Base-by-base conservation (phyloP, 2,113 vertebrate species). In the Platysteira castanea region DNA sequence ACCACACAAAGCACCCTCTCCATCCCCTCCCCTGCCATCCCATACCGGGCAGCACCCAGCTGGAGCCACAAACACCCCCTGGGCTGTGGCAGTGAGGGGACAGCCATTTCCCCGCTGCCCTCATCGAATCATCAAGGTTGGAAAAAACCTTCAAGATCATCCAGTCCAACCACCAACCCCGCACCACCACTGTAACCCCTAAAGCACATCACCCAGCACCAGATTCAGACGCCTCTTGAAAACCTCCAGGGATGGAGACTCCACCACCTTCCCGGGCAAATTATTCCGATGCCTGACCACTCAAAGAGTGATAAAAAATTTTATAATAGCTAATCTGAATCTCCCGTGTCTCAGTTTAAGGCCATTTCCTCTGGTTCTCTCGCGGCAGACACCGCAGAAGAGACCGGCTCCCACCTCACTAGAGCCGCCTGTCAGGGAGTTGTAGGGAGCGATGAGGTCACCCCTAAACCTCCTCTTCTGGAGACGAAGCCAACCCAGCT, bases 51-150 rank as follows among this genome's bases (percentile, higher is more conserved):
- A 61, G 53, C 8, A 27, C 14, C 11, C 17, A 21, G 37, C 81
- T 3, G 49, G 16, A 41, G 54, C 7, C 63, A 27, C 85, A 15
- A 6, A 54, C 24, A 20, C 23, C n/a, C 47, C 13, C 16, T 16
- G 23, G 1, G 11, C 33, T 31, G 18, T 3, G 37, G 63, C 53
- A 60, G 14, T 0, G 63, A 17, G 12, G 11, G 33, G 1, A 17
- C 47, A 44, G 42, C 18, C 35, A 17, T 0, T 12, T 26, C 59
- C 9, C 30, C 17, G 2, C 44, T 7, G 22, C 13, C 65, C 65
- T 35, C 49, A 30, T 0, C 2, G 13, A 30, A 18, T 9, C 35
- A 8, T 4, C 42, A 31, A 8, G 9, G 14, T 0, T 65, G 31
- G 42, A 57, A 65, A 64, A 65, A 6, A 37, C 28, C 6, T 61